A percentile compares a stretch with the other conserved stretches of the same genome.
Evolutionary conservation across 1,140 invertebrate genomes (phyloP).

Genomic region (Diachasmimorpha longicaudata): DNA sequence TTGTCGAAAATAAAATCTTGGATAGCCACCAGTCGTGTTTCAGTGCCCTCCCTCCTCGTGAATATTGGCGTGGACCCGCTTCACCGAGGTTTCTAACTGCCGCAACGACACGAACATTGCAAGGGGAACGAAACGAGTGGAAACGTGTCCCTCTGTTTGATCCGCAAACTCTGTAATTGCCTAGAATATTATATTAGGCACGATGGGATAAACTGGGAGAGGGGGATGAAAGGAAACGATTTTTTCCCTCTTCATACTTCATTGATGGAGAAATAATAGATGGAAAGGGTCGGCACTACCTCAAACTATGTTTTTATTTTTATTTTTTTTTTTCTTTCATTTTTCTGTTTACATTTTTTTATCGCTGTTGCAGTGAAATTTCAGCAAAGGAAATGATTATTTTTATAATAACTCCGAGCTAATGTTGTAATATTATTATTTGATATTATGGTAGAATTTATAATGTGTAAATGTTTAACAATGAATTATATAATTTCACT

Average conservation of each 20-base stretch:
- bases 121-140: constrained; percentile 43
- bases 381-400: background rate
- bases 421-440: background rate
- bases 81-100: constrained; percentile 26
- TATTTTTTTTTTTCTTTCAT: too few relatives aligned
- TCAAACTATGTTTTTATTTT: too few relatives aligned
- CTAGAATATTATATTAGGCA: constrained; percentile 63
- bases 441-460: background rate
- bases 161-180: constrained; percentile 64
- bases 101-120: constrained; percentile 9
- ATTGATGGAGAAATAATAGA: constrained; percentile 6
- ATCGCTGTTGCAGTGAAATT: background rate
- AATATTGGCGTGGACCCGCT: constrained; percentile 5
- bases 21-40: background rate
- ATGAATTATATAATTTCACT: background rate
- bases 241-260: background rate
- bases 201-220: constrained; percentile 43
- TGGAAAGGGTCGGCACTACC: background rate
- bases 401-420: background rate
- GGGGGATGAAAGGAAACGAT: constrained; percentile 28
- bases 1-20: background rate
- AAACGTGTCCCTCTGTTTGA: constrained; percentile 57
- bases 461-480: background rate
- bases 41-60: background rate
- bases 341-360: background rate